phyloP scores from a whole-genome alignment of 35 echinoderm and acorn worm genomes.

The Strongylocentrotus purpuratus region DNA sequence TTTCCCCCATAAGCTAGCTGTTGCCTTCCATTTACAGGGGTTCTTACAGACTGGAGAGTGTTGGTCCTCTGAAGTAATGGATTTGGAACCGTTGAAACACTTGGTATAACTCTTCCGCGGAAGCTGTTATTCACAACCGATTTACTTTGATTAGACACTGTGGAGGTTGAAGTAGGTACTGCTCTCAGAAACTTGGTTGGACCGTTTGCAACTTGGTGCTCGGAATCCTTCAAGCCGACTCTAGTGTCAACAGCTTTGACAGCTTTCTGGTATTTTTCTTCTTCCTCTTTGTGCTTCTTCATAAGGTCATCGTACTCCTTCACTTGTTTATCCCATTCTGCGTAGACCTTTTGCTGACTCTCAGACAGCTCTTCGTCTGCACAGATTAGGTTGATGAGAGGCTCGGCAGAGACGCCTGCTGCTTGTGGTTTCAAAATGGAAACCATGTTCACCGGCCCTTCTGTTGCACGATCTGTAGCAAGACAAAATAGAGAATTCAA shows the following conservation, averaged over 20 bases:
- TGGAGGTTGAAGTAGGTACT: not conserved
- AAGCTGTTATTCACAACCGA: not conserved
- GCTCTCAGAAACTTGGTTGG: constrained; percentile 40
- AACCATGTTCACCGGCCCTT: not conserved
- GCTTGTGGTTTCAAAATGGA: not conserved
- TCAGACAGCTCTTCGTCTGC: constrained; percentile 8
- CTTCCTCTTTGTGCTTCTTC: constrained; percentile 45
- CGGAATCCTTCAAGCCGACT: constrained; percentile 30
- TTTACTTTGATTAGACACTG: not conserved
- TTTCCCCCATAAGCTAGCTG: not conserved
- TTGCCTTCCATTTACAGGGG: not conserved
- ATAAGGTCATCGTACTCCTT: constrained; percentile 38
- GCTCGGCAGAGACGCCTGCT: not conserved
- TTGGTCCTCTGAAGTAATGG: not conserved
- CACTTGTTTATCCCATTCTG: constrained; percentile 33
- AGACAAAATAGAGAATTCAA: not conserved
- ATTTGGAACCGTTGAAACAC: not conserved
- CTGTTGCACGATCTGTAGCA: not conserved
- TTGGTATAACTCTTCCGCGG: not conserved
- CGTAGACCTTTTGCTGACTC: not conserved
- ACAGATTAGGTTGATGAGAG: not conserved
- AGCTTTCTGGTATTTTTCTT: constrained; percentile 43
- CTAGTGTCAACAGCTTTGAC: constrained; percentile 40
- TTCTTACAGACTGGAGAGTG: not conserved
- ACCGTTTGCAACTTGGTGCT: not conserved